Conservation (phyloP, 2,797 vertebrate species). For the Borostomias antarcticus region DNA sequence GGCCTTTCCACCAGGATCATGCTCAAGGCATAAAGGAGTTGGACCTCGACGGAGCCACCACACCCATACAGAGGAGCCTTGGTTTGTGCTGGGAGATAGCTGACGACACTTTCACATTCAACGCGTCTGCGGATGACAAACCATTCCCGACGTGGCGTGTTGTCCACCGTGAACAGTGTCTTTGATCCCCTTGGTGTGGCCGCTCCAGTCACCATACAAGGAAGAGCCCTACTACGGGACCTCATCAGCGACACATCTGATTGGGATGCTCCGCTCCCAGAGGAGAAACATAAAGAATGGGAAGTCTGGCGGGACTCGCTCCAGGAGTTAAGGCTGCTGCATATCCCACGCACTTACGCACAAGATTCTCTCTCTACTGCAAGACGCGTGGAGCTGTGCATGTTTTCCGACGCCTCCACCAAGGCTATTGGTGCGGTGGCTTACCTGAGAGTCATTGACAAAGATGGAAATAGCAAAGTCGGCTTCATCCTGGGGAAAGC, state of each 20-base stretch:
- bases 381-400: conserved; percentile 22
- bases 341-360: conserved; percentile 11
- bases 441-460: conserved; percentile 15
- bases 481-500: conserved; percentile 36
- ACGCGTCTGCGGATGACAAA: not conserved
- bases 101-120: conserved; percentile 25
- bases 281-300: conserved; percentile 5
- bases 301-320: conserved; percentile 22
- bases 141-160: conserved; percentile 14
- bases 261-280: conserved; percentile 14
- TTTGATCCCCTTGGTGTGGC: conserved; percentile 27
- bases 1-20: conserved; percentile 8
- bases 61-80: conserved; percentile 7
- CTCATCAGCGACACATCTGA: not conserved
- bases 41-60: not conserved
- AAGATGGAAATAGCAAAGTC: not conserved
- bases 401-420: conserved; percentile 32
- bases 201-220: conserved; percentile 20
- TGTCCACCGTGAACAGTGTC: conserved; percentile 11
- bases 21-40: conserved; percentile 13
- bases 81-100: conserved; percentile 13
- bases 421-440: conserved; percentile 42
- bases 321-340: conserved; percentile 3
- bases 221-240: conserved; percentile 17
- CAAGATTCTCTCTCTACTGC: not conserved